Percentiles rank a stretch among this genome's conserved stretches.
Conservation (phyloP, 2,888 invertebrate genomes). For the Parnassius smintheus region DNA sequence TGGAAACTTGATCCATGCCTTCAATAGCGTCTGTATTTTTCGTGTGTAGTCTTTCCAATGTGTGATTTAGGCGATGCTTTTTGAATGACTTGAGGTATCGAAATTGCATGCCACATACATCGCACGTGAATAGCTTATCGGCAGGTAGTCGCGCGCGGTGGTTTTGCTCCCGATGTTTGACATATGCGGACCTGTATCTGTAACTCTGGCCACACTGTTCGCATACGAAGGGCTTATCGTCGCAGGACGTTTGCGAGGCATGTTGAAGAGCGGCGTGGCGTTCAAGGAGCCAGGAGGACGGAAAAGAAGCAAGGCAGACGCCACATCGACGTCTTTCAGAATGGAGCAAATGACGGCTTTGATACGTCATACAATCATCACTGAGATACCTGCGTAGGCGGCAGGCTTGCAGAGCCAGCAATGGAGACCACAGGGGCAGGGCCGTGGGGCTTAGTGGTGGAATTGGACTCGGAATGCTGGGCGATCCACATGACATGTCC, state of each 20-base stretch:
- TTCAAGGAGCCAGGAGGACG: conserved; percentile 92
- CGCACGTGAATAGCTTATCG: conserved; percentile 94
- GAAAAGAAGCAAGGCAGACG: conserved; percentile 92
- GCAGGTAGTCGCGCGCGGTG: conserved; percentile 93
- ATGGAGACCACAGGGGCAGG: conserved; percentile 71
- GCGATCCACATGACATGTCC: conserved; percentile 66
- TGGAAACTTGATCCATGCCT: conserved; percentile 85
- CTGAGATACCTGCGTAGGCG: conserved; percentile 73
- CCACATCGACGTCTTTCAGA: conserved; percentile 84
- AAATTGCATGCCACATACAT: conserved; percentile 96
- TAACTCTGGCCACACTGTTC: conserved; percentile 96
- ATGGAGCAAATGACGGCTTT: conserved; percentile 59
- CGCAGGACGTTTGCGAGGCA: conserved; percentile 83
- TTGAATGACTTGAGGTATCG: conserved; percentile 94
- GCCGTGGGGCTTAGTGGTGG: conserved; percentile 62
- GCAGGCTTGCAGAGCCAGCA: conserved; percentile 72
- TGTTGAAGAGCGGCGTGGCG: conserved; percentile 93
- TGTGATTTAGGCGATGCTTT: conserved; percentile 93
- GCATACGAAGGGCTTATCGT: conserved; percentile 94
- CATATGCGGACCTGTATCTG: conserved; percentile 89
- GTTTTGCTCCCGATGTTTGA: conserved; percentile 91
- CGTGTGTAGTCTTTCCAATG: conserved; percentile 90
- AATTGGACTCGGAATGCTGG: conserved; percentile 56
- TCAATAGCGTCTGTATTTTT: conserved; percentile 79
- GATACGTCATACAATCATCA: conserved; percentile 76